These are phyloP conservation scores for Neopipo cinnamomea DNA, from an alignment of 2,113 vertebrate species.

Conservation along the genomic window DNA sequence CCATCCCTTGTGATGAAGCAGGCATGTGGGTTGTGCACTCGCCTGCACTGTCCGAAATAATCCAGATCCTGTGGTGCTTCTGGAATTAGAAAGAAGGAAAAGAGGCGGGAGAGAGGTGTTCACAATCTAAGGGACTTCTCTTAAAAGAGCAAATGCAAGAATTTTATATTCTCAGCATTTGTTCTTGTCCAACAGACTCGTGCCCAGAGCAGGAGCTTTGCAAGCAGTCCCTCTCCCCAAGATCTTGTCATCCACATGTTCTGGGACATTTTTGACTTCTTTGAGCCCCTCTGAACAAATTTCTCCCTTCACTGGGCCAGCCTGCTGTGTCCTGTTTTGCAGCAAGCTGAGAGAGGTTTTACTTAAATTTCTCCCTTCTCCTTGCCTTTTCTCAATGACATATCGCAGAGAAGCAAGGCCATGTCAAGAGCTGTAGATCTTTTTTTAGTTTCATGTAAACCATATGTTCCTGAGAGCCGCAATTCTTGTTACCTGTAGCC, in stretches of 20 bases:
- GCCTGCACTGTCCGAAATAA: background rate
- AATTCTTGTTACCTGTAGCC: conserved; percentile 47
- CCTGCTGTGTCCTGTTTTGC: background rate
- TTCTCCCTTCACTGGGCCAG: background rate
- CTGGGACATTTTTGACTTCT: background rate
- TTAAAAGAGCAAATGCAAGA: background rate
- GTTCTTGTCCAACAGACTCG: background rate
- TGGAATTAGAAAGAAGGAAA: background rate
- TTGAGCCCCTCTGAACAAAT: background rate
- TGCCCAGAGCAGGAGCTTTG: background rate
- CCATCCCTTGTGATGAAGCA: background rate
- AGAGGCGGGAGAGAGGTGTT: background rate
- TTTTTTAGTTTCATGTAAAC: conserved; percentile 46
- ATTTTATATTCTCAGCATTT: background rate
- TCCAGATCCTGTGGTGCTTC: background rate
- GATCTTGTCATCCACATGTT: fast-evolving
- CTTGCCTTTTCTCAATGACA: background rate
- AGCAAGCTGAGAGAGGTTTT: background rate
- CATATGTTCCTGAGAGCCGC: conserved; percentile 21
- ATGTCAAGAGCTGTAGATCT: conserved; percentile 16
- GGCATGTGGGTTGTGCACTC: fast-evolving
- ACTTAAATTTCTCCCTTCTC: conserved; percentile 12
- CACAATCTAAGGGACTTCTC: background rate
- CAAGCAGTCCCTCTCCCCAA: fast-evolving
- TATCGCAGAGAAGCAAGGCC: background rate